Evolutionary conservation across 2,113 vertebrate species (phyloP).

Genomic region (Bubo blakistoni): DNA sequence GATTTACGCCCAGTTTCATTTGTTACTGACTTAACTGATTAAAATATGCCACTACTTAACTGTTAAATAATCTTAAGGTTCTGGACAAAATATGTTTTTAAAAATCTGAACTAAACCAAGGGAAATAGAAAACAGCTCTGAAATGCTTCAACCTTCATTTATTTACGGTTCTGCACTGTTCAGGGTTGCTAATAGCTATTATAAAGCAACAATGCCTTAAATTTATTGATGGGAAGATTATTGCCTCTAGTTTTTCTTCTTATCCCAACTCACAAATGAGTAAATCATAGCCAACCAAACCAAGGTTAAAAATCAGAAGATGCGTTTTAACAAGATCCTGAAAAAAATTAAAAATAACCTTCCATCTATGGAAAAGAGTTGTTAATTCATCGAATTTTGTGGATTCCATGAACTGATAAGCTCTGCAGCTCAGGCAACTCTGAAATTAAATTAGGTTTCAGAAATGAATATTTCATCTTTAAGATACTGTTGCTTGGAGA

Average conservation of each 20-base stretch:
- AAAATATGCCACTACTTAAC: conserved; percentile 12
- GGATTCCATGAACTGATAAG: conserved; percentile 73
- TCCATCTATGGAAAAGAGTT: conserved; percentile 57
- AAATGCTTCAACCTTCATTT: conserved; percentile 21
- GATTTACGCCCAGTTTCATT: conserved; percentile 16
- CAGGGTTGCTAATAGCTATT: conserved; percentile 44
- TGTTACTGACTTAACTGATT: conserved; percentile 35
- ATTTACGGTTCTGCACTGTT: conserved; percentile 7
- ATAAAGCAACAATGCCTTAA: conserved; percentile 57
- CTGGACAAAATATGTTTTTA: background rate
- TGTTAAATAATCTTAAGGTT: background rate
- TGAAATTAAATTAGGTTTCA: conserved; percentile 78
- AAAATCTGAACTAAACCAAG: background rate
- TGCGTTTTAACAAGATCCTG: conserved; percentile 55
- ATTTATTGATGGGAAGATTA: conserved; percentile 68
- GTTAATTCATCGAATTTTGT: conserved; percentile 70
- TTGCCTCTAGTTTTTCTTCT: conserved; percentile 55
- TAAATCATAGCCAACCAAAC: conserved; percentile 61
- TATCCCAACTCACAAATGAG: conserved; percentile 47
- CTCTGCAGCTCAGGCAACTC: conserved; percentile 66
- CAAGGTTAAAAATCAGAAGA: conserved; percentile 64
- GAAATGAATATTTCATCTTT: conserved; percentile 81
- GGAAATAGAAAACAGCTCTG: background rate
- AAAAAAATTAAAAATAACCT: conserved; percentile 18
- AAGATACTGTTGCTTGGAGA: conserved; percentile 79